Base-by-base conservation (phyloP, 2,797 vertebrate species). In the Parauchenoglanis punctatus region DNA sequence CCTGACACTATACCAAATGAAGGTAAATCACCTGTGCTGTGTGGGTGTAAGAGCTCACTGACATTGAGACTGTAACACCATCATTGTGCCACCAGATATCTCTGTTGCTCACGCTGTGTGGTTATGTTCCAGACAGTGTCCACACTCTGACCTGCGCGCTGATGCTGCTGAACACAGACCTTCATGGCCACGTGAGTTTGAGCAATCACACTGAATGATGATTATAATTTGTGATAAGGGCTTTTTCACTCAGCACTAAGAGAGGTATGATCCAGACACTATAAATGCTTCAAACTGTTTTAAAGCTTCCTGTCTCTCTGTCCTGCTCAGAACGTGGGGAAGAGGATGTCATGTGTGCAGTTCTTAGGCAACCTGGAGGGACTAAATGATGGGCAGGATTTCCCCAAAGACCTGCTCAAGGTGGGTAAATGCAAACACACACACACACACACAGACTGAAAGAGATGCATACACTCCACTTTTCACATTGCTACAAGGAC, bases 161-260 rank as follows among this genome's bases (percentile, higher is more conserved):
- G 93, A 99, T 99, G 98, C 93, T 99, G 89, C 93, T 99, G 83
- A 99, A 99, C 94, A 97, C 98, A 0, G 98, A 99, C 90, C 97
- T 99, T 52, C 98, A 99, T n/a, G 98, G 98, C 92, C 97, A 97
- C 0, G 98, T 99, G 94, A 98, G 98, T 97, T 40, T 81, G 12
- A 68, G 35, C 58, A 58, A 44, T 44, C 4, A 13, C 28, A 58
- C 23, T 76, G 67, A 49, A 82, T 31, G 78, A 59, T 35, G 56
- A 8, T 61, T 17, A 61, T 2, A 63, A 44, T 49, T 44, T 12
- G 10, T 67, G 44, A 65, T 46, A 63, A 44, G 31, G 2, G 5
- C 40, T 63, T 81, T 63, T 46, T 31, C 23, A n/a, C 40, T 63
- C 15, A 28, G 44, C 61, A 18, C 1, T 13, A 40, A 11, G 20